Evolutionary conservation across 2,888 invertebrate species (phyloP).

Genomic region (Ypsolopha scabrella): DNA sequence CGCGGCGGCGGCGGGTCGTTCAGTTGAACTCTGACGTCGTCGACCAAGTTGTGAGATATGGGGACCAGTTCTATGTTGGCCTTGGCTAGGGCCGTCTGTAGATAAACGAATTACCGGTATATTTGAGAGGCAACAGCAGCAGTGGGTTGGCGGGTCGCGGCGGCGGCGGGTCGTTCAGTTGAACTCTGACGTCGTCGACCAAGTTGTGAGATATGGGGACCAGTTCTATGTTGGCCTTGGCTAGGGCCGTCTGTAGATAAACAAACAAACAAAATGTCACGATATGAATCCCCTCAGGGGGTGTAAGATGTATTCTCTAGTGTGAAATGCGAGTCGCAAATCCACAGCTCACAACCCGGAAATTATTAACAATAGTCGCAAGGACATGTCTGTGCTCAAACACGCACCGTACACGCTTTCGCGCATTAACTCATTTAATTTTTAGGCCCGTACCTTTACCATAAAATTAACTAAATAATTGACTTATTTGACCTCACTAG

Average conservation of each 20-base stretch:
- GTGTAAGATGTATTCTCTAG: too few species aligned
- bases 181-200: slow-evolving; percentile 79
- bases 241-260: slow-evolving; percentile 67
- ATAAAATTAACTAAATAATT: too few species aligned
- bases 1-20: slow-evolving; percentile 53
- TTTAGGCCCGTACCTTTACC: too few species aligned
- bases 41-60: slow-evolving; percentile 78
- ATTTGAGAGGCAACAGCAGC: slow-evolving; percentile 57
- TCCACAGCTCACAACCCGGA: too few species aligned
- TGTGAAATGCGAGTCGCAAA: too few species aligned
- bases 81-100: slow-evolving; percentile 69
- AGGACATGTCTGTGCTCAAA: too few species aligned
- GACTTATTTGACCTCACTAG: too few species aligned
- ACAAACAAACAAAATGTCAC: slow-evolving; percentile 36
- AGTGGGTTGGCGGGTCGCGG: slow-evolving; percentile 61
- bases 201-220: slow-evolving; percentile 77
- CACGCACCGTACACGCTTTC: too few species aligned
- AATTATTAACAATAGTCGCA: too few species aligned
- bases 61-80: slow-evolving; percentile 76
- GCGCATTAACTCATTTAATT: too few species aligned
- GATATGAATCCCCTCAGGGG: too few species aligned
- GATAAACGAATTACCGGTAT: slow-evolving; percentile 25
- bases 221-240: slow-evolving; percentile 73
- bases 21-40: slow-evolving; percentile 75
- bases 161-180: slow-evolving; percentile 58